Percentiles rank a stretch among this genome's conserved stretches.
phyloP scores from a whole-genome alignment of 2,113 vertebrate genomes.

The Melanerpes formicivorus region DNA sequence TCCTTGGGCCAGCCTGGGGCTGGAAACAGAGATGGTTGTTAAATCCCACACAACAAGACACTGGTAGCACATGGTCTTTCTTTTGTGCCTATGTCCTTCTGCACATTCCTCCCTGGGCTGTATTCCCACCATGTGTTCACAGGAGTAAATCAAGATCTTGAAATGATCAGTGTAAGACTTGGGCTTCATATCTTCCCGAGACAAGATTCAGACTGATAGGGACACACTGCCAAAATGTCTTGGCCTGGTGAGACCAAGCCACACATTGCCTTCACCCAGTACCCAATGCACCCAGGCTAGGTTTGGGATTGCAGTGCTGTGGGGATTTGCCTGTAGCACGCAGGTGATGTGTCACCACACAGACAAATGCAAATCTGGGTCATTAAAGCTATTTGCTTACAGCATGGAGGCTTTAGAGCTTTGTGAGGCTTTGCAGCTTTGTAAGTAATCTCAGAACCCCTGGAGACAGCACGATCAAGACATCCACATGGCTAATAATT shows the following conservation, averaged over 20 bases:
- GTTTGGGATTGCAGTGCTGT: neutral
- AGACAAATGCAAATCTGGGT: neutral
- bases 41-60: neutral
- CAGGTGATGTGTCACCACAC: neutral
- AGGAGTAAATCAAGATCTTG: neutral
- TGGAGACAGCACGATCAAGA: neutral
- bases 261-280: neutral
- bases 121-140: neutral
- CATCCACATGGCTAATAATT: neutral
- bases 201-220: neutral
- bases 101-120: neutral
- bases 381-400: neutral
- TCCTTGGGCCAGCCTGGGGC: conserved; percentile 54
- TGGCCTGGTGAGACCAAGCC: neutral
- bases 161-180: neutral
- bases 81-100: neutral
- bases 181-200: neutral
- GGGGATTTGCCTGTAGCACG: neutral
- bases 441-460: neutral
- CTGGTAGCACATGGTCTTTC: neutral
- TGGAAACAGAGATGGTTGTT: neutral
- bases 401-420: neutral
- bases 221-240: neutral
- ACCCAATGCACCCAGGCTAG: no score
- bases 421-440: neutral